A percentile compares a stretch with the other conserved stretches of the same genome.
Evolutionary conservation across 2,113 vertebrate genomes (phyloP).

Genomic region (Paratilapia polleni): DNA sequence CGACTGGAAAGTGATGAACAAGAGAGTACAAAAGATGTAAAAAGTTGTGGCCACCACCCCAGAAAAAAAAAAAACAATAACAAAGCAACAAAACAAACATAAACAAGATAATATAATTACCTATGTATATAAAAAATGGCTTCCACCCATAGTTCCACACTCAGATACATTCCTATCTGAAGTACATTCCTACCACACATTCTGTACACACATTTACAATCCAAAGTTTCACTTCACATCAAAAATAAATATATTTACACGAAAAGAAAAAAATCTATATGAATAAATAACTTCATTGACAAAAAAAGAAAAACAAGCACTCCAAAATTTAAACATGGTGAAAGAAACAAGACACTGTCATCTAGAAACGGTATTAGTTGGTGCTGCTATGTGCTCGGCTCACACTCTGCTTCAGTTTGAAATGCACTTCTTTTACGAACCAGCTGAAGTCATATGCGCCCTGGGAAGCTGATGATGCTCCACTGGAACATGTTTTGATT

Average conservation of each 20-base stretch:
- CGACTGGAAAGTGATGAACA: slow-evolving; percentile 62
- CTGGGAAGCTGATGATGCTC: background rate
- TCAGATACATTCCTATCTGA: slow-evolving; percentile 85
- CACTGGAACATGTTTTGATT: background rate
- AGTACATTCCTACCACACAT: slow-evolving; percentile 88
- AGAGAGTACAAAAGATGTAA: slow-evolving; percentile 68
- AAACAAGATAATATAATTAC: slow-evolving; percentile 58
- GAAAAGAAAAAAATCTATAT: slow-evolving; percentile 74
- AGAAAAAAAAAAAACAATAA: slow-evolving; percentile 8
- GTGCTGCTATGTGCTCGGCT: slow-evolving; percentile 75
- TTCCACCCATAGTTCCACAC: slow-evolving; percentile 83
- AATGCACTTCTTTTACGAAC: background rate
- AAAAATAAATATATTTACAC: slow-evolving; percentile 99
- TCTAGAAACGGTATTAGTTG: slow-evolving; percentile 57
- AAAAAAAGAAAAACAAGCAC: slow-evolving; percentile 85
- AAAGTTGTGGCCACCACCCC: slow-evolving; percentile 41
- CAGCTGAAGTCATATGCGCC: background rate
- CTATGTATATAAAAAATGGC: slow-evolving; percentile 78
- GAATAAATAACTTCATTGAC: slow-evolving; percentile 96
- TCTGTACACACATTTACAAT: slow-evolving; percentile 97
- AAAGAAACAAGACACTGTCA: slow-evolving; percentile 64
- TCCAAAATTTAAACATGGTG: slow-evolving; percentile 87
- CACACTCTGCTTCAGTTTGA: slow-evolving; percentile 63
- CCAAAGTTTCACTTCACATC: slow-evolving; percentile 94
- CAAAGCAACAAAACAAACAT: slow-evolving; percentile 61